phyloP scores from a whole-genome alignment of 2,888 invertebrate genomes.

The Drosophila anomelani region DNA sequence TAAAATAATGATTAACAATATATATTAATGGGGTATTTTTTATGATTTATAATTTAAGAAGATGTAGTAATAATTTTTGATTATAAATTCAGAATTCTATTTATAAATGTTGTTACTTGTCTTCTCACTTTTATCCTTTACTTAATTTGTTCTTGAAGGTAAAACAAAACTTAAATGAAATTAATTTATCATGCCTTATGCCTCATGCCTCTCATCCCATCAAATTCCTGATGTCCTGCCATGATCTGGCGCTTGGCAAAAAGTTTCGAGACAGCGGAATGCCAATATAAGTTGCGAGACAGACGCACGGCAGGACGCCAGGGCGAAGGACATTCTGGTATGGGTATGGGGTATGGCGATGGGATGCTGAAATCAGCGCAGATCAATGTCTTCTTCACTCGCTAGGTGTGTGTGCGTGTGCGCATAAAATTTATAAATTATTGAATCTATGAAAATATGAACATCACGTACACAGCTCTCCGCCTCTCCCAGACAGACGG shows the following conservation, averaged over 20 bases:
- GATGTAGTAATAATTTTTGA: too few species aligned
- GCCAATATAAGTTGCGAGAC: conserved; percentile 67
- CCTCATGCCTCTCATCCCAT: background rate
- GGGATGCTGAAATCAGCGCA: conserved; percentile 63
- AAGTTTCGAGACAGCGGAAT: conserved; percentile 53
- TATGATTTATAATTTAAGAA: background rate
- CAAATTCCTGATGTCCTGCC: conserved; percentile 15
- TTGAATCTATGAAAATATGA: conserved; percentile 80
- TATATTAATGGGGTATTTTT: too few species aligned
- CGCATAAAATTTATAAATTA: conserved; percentile 78
- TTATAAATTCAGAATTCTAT: background rate
- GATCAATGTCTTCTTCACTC: conserved; percentile 54
- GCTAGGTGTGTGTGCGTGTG: conserved; percentile 20
- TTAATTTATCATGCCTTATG: conserved; percentile 3
- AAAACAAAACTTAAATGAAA: background rate
- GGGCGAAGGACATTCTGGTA: conserved; percentile 14
- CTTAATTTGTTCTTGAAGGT: background rate
- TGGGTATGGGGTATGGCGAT: background rate
- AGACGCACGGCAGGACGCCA: conserved; percentile 30
- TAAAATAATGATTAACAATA: too few species aligned
- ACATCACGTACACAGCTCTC: conserved; percentile 71
- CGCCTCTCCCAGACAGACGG: conserved; percentile 33
- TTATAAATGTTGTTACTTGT: background rate
- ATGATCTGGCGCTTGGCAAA: conserved; percentile 3
- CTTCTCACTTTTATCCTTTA: background rate